These are phyloP conservation scores for Pemphredon lugubris DNA, from an alignment of 2,888 invertebrate species.

Conservation along the genomic window DNA sequence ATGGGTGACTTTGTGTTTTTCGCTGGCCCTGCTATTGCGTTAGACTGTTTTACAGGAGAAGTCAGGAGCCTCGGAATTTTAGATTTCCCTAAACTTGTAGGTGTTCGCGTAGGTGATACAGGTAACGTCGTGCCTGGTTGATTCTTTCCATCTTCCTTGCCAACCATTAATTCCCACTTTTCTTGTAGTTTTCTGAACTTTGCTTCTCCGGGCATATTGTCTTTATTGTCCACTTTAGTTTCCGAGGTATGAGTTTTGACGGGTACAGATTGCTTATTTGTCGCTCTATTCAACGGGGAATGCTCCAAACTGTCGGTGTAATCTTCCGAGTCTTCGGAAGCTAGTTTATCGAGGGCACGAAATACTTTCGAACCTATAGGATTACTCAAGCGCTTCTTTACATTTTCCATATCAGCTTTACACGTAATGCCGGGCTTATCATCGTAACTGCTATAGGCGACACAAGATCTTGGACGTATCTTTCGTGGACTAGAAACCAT, in stretches of 20 bases:
- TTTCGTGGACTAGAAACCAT: conserved; percentile 79
- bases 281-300: conserved; percentile 77
- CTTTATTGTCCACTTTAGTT: conserved; percentile 62
- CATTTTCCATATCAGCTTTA: conserved; percentile 81
- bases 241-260: conserved; percentile 45
- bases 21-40: conserved; percentile 10
- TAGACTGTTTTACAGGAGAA: conserved; percentile 86
- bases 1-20: conserved; percentile 70
- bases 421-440: conserved; percentile 82
- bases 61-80: conserved; percentile 89
- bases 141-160: conserved; percentile 80
- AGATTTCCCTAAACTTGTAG: conserved; percentile 82
- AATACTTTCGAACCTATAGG: conserved; percentile 86
- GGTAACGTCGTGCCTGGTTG: conserved; percentile 69
- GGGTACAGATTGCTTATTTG: conserved; percentile 42
- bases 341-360: conserved; percentile 87
- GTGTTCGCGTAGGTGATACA: conserved; percentile 80
- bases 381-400: conserved; percentile 88
- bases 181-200: conserved; percentile 89
- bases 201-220: conserved; percentile 82
- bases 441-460: conserved; percentile 82
- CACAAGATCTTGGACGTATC: conserved; percentile 87
- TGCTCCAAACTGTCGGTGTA: conserved; percentile 89
- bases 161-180: conserved; percentile 91
- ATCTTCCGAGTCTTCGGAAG: conserved; percentile 86